Base-by-base conservation (phyloP, 2,113 vertebrate genomes). In the Anguilla rostrata region DNA sequence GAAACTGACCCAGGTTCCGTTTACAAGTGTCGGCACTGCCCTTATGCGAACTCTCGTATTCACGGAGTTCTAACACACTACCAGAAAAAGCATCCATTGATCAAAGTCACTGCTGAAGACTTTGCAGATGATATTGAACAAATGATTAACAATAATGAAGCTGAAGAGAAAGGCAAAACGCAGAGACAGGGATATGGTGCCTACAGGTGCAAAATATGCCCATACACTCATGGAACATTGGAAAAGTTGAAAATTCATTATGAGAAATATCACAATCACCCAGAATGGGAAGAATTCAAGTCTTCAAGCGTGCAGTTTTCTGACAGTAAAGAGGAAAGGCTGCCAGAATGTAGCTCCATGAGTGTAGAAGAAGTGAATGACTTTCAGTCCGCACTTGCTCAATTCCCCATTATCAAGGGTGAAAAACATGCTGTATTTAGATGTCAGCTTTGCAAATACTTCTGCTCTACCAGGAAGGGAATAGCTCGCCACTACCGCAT, bases 1-100 rank as follows among this genome's bases (percentile, higher is more conserved):
- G 93, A 94, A 79, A 94, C 95, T 49, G 96, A 97, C 78, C 94
- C 95, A 0, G 93, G 93, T 5, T 92, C 96, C 0, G 92, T 98
- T 1, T 98, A 95, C 81, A 97, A 94, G 39, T 99, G 97, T 89
- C 94, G 97, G 26, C 93, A 93, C 39, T 99, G 98, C 85, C 94
- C 96, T 0, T 99, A 98, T 83, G 96, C 97, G 80, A 97, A 99
- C 84, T 94, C 95, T 0, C 95, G 95, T 0, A 92, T 94, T 90
- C 97, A 98, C 0, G 97, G 98, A 0, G 96, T 95, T 40, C 95
- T 98, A 83, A 97, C 97, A 84, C 98, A 99, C 92, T 98, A 97
- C 92, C 97, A 98, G 92, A 98, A 97, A 91, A 92, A 92, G 49
- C 98, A 98, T 81, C 97, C 98, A 0, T 88, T 89, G 0, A 2